Evolutionary conservation across 2,797 vertebrate species (phyloP).

Genomic region (Melanotaenia pygmaea): DNA sequence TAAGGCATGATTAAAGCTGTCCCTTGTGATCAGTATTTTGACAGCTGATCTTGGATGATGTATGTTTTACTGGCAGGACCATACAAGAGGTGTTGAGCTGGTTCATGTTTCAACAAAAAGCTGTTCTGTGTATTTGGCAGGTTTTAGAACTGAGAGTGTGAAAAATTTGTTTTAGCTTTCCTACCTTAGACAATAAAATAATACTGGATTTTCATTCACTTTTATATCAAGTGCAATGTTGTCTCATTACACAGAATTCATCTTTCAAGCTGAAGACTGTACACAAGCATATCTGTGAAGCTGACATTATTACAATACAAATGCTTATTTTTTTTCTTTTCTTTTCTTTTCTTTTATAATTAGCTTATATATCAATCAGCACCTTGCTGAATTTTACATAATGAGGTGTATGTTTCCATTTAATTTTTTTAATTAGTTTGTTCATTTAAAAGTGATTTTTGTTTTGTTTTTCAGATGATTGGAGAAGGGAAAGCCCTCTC

Average conservation of each 20-base stretch:
- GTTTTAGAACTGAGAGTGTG: conserved; percentile 23
- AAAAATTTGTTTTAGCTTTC: conserved; percentile 25
- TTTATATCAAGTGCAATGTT: background rate
- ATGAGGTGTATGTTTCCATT: no score
- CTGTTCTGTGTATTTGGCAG: conserved; percentile 21
- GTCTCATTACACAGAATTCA: background rate
- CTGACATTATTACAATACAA: no score
- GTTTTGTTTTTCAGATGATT: no score
- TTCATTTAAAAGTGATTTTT: no score
- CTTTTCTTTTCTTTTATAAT: no score
- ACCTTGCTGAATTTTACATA: no score
- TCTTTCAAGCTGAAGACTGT: no score
- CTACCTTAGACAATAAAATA: background rate
- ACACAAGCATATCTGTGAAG: no score
- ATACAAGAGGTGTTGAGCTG: conserved; percentile 27
- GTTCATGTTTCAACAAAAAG: conserved; percentile 32
- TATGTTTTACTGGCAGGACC: conserved; percentile 60
- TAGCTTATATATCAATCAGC: no score
- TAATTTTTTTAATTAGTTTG: no score
- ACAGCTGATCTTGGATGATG: conserved; percentile 76
- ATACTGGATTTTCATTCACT: background rate
- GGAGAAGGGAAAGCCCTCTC: no score
- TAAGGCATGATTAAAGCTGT: conserved; percentile 58
- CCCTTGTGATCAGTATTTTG: conserved; percentile 63
- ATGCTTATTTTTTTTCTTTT: no score